phyloP scores from a whole-genome alignment of 2,113 vertebrate genomes.

The Microtus pennsylvanicus region DNA sequence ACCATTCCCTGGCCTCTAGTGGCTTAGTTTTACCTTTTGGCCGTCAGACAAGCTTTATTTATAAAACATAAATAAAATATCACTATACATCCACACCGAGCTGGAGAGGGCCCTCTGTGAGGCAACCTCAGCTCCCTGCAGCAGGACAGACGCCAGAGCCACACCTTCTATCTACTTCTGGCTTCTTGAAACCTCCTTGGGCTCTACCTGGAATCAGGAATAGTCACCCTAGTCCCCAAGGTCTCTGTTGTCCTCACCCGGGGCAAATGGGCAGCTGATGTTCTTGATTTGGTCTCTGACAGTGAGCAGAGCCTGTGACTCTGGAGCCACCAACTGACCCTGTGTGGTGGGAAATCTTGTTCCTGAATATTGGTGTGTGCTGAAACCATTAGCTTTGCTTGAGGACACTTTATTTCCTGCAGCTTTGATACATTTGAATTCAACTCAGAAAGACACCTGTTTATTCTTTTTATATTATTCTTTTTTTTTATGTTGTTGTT shows the following conservation, averaged over 20 bases:
- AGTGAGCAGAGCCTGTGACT: not conserved
- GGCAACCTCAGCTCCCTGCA: no score
- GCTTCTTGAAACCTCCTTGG: not conserved
- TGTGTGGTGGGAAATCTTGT: not conserved
- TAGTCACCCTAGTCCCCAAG: not conserved
- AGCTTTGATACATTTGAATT: constrained; percentile 12
- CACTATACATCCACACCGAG: no score
- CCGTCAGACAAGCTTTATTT: no score
- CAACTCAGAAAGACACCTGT: not conserved
- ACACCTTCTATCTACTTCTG: not conserved
- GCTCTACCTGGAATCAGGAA: not conserved
- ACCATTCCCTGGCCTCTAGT: no score
- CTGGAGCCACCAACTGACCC: not conserved
- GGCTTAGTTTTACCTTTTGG: no score
- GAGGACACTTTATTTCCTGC: not conserved
- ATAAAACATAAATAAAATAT: no score
- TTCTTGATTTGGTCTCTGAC: not conserved
- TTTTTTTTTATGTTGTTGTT: no score
- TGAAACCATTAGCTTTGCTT: constrained; percentile 19
- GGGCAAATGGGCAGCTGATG: not conserved
- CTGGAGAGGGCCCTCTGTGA: no score
- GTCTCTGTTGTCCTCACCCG: not conserved
- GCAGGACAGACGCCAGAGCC: no score
- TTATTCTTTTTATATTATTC: not conserved
- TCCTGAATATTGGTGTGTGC: not conserved